Evolutionary conservation across 2,797 vertebrate species (phyloP).

Genomic region (Hippopotamyrus pictus): DNA sequence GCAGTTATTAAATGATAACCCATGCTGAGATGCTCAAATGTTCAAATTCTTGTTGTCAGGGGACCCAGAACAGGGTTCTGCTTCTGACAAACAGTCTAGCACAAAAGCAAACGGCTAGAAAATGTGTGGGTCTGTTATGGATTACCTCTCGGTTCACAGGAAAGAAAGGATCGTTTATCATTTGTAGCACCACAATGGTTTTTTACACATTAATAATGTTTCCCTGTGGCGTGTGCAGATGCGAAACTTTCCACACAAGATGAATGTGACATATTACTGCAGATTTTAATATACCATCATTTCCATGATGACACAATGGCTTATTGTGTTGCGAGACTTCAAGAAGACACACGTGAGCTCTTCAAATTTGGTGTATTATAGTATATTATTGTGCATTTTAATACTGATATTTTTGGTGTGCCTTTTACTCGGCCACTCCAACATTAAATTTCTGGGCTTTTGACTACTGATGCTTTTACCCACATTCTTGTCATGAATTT

Average conservation of each 20-base stretch:
- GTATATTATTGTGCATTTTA: background rate
- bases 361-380: background rate
- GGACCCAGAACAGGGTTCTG: background rate
- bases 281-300: background rate
- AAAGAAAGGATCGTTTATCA: background rate
- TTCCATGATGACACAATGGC: background rate
- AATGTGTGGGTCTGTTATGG: background rate
- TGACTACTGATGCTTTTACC: background rate
- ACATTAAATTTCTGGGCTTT: background rate
- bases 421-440: background rate
- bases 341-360: background rate
- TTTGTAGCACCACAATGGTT: background rate
- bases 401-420: background rate
- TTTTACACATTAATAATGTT: background rate
- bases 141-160: background rate
- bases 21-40: background rate
- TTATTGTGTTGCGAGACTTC: background rate
- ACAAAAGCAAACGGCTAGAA: background rate
- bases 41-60: background rate
- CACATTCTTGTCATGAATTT: background rate
- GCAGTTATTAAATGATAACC: background rate
- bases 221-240: background rate
- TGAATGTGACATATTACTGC: background rate
- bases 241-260: background rate
- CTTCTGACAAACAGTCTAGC: background rate